Evolutionary conservation across 1,140 invertebrate species (phyloP).

Genomic region (Bombus superbus): DNA sequence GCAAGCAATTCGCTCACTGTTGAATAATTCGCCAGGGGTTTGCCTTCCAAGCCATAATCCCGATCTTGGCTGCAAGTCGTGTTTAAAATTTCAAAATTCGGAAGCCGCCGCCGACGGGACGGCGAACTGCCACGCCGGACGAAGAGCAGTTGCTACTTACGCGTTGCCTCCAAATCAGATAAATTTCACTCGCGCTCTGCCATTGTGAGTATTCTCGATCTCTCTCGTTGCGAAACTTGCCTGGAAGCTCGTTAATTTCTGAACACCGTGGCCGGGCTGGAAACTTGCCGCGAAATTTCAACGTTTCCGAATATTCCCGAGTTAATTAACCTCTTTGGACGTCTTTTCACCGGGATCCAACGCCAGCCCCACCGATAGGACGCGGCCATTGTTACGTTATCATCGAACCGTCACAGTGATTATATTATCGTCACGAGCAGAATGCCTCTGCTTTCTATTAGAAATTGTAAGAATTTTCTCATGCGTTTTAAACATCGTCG

Average conservation of each 20-base stretch:
- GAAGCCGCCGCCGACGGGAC: not conserved
- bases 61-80: not conserved
- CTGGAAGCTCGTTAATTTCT: slow-evolving; percentile 19
- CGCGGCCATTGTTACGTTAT: not conserved
- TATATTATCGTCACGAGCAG: no score
- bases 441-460: no score
- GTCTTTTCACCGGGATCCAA: not conserved
- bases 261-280: not conserved
- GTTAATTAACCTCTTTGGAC: slow-evolving; percentile 23
- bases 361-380: no score
- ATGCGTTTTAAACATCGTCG: no score
- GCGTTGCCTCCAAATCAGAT: not conserved
- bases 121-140: no score
- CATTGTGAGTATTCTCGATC: slow-evolving; percentile 6
- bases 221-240: no score
- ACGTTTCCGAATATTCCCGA: slow-evolving; percentile 22
- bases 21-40: slow-evolving; percentile 16
- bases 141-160: not conserved
- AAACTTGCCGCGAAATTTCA: slow-evolving; percentile 24
- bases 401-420: no score
- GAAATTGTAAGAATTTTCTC: no score
- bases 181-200: slow-evolving; percentile 13
- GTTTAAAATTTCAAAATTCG: slow-evolving; percentile 34
- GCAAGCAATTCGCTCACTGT: not conserved
- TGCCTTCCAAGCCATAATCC: not conserved